phyloP scores from a whole-genome alignment of 2,113 vertebrate genomes.

The Mandrillus leucophaeus region DNA sequence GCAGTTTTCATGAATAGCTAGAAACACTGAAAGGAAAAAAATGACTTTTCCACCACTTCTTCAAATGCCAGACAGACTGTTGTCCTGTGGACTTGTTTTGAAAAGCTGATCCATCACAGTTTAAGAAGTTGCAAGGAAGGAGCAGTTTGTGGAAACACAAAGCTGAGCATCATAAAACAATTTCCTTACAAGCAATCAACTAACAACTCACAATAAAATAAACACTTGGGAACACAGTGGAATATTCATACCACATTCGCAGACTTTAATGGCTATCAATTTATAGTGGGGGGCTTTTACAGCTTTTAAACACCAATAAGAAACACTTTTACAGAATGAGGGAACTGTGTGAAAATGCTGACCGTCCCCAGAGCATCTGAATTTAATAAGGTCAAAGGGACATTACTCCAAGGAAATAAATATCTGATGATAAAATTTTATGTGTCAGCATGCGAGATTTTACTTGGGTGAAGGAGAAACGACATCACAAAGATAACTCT shows the following conservation, averaged over 20 bases:
- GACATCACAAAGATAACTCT: not conserved
- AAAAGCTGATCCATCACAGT: not conserved
- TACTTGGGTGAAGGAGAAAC: not conserved
- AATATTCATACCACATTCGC: not conserved
- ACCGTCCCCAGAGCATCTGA: not conserved
- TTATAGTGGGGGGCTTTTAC: not conserved
- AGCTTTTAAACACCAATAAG: not conserved
- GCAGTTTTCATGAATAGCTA: not conserved
- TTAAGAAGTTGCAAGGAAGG: not conserved
- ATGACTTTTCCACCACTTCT: not conserved
- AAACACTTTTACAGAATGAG: not conserved
- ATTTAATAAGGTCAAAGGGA: conserved; percentile 14
- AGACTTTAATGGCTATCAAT: not conserved
- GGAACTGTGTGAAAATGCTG: not conserved
- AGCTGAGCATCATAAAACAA: not conserved
- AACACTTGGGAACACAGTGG: not conserved
- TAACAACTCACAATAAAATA: not conserved
- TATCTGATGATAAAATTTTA: not conserved
- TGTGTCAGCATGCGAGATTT: not conserved
- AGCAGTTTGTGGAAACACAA: not conserved
- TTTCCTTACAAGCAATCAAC: not conserved
- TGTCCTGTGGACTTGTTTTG: not conserved
- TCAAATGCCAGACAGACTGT: not conserved
- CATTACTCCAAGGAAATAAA: not conserved
- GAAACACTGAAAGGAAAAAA: not conserved